Evolutionary conservation across 2,797 vertebrate genomes (phyloP), one percentile per base, ranked within the genome.

Genomic region (Hippoglossus hippoglossus): DNA sequence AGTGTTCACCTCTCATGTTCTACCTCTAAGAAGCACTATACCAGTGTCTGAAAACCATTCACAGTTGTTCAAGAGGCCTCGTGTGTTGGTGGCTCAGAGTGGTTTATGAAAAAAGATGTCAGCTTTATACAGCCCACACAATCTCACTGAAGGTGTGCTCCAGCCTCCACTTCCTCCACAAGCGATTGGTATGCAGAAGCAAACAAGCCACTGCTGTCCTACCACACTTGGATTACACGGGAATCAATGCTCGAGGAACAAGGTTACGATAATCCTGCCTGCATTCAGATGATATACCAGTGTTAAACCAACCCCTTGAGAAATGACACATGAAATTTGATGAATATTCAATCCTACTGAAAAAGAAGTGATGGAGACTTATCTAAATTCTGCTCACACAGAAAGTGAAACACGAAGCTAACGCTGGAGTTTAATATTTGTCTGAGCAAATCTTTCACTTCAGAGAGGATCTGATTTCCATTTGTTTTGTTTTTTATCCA

Each of bases 301-400:
- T n/a, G 10, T 81, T 12, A 76, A 66, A 81, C 51, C 52, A 75
- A 44, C 70, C 86, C 88, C 75, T 55, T 58, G 69, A 88, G 85
- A 91, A 76, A 87, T 82, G 79, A 81, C 78, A 81, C 75, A 79
- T 26, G 56, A 26, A 68, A 16, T 79, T 73, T 76, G 64, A 90
- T 91, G 80, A 91, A 91, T 90, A 88, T 90, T 87, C 81, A 87
- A 70, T 60, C 49, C 66, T 68, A 53, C 71, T 58, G 62, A 53
- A 34, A 26, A 70, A 31, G 72, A 79, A 65, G 67, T 63, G 71
- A 79, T 77, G 63, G 73, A 36, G 50, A 36, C 53, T 62, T 51
- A 63, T 76, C 51, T 72, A 25, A 41, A 78, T 73, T 55, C 77
- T 41, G 64, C 60, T 78, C 47, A 59, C 46, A 72, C 8, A 67